These are phyloP conservation scores for Oenanthe oenanthe DNA, from an alignment of 2,113 vertebrate species.

Conservation along the genomic window DNA sequence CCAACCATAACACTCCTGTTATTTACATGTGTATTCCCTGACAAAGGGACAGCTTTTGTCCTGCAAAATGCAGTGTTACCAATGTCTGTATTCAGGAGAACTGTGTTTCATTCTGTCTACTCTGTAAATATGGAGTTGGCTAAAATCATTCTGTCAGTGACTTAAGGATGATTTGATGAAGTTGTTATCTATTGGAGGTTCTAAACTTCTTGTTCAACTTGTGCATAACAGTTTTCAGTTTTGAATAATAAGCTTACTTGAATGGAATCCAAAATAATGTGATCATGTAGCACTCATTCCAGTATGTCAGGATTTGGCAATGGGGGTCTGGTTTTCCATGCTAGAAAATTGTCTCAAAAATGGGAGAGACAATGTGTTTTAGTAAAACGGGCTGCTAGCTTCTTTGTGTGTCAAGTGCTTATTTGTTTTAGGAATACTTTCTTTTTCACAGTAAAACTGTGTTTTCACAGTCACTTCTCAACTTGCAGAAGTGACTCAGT, in stretches of 20 bases:
- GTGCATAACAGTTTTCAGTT: background rate
- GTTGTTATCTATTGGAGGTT: background rate
- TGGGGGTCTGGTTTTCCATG: background rate
- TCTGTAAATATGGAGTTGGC: background rate
- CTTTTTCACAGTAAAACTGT: background rate
- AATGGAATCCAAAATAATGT: background rate
- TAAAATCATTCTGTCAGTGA: background rate
- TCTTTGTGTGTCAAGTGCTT: background rate
- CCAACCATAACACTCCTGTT: background rate
- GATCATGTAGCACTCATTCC: background rate
- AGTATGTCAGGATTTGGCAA: background rate
- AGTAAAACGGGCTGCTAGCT: background rate
- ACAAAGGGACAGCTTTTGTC: background rate
- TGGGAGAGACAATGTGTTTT: background rate
- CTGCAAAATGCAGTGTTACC: background rate
- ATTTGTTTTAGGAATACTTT: background rate
- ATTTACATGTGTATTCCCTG: background rate
- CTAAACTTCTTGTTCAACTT: background rate
- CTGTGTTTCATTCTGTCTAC: background rate
- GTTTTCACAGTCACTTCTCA: background rate
- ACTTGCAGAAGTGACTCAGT: background rate
- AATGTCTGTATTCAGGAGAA: background rate
- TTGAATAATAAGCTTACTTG: background rate
- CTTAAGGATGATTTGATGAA: background rate
- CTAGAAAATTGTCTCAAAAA: background rate